Percentiles rank a stretch among this genome's conserved stretches.
These are phyloP conservation scores for Latheticus oryzae DNA, from an alignment of 2,888 invertebrate genomes.

Conservation along the genomic window DNA sequence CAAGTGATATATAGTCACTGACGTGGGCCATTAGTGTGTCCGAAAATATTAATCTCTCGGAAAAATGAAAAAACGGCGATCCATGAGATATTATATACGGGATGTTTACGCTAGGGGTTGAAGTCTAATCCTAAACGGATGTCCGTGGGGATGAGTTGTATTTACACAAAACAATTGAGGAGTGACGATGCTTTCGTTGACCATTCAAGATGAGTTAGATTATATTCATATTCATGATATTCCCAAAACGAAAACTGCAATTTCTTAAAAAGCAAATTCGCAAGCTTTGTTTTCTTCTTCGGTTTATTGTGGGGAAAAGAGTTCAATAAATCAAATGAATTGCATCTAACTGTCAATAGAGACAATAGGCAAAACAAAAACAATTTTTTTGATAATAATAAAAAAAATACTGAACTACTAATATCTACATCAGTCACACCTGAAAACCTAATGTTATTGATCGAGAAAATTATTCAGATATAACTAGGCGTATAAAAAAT, in stretches of 20 bases:
- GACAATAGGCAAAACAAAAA: not conserved
- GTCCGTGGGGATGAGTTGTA: conserved; percentile 45
- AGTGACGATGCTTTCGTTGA: too few relatives aligned
- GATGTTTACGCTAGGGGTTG: conserved; percentile 50
- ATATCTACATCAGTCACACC: not conserved
- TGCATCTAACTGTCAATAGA: not conserved
- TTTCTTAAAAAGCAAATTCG: conserved; percentile 2
- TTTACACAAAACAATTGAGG: conserved; percentile 48
- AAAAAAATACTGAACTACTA: not conserved
- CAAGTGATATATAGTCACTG: conserved; percentile 68
- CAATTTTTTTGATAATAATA: not conserved
- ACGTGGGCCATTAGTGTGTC: conserved; percentile 68
- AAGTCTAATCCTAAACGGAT: conserved; percentile 44
- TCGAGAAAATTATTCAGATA: conserved; percentile 3
- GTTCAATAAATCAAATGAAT: conserved; percentile 2
- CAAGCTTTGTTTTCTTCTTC: not conserved
- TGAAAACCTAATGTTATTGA: conserved; percentile 6
- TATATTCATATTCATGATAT: too few relatives aligned
- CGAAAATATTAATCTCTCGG: conserved; percentile 68
- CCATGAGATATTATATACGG: conserved; percentile 46
- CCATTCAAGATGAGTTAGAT: too few relatives aligned
- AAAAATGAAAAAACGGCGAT: conserved; percentile 64
- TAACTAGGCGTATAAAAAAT: conserved; percentile 13
- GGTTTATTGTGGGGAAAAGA: conserved; percentile 2
- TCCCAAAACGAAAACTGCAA: too few relatives aligned